phyloP scores from a whole-genome alignment of 2,113 vertebrate genomes.

The Vidua chalybeata region DNA sequence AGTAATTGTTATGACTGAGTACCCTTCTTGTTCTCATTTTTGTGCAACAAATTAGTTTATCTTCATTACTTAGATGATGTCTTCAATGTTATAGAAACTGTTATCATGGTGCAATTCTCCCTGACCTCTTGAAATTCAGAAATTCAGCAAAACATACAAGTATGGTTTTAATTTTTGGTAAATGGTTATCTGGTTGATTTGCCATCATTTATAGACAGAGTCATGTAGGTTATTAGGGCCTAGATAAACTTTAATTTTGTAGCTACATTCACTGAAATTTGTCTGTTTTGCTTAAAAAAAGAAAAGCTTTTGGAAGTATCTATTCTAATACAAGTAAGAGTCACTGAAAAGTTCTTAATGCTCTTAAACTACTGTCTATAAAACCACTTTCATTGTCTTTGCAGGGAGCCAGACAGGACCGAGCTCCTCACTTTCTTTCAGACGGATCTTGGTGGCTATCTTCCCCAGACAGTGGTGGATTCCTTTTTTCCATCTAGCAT shows the following conservation, averaged over 20 bases:
- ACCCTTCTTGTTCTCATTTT: neutral
- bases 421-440: slow-evolving; percentile 91
- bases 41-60: neutral
- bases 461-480: slow-evolving; percentile 90
- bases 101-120: neutral
- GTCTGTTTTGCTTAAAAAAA: neutral
- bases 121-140: neutral
- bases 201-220: neutral
- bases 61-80: neutral
- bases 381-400: neutral
- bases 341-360: neutral
- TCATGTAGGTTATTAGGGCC: neutral
- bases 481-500: slow-evolving; percentile 94
- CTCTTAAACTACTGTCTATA: neutral
- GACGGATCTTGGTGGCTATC: slow-evolving; percentile 89
- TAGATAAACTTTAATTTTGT: neutral
- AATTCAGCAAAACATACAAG: neutral
- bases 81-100: neutral
- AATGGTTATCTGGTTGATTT: neutral
- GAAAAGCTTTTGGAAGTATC: neutral
- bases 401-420: slow-evolving; percentile 86
- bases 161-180: neutral
- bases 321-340: neutral
- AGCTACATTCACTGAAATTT: neutral
- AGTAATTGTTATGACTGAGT: neutral